These are phyloP conservation scores for Melieria picta DNA, from an alignment of 2,888 invertebrate species.

Conservation along the genomic window DNA sequence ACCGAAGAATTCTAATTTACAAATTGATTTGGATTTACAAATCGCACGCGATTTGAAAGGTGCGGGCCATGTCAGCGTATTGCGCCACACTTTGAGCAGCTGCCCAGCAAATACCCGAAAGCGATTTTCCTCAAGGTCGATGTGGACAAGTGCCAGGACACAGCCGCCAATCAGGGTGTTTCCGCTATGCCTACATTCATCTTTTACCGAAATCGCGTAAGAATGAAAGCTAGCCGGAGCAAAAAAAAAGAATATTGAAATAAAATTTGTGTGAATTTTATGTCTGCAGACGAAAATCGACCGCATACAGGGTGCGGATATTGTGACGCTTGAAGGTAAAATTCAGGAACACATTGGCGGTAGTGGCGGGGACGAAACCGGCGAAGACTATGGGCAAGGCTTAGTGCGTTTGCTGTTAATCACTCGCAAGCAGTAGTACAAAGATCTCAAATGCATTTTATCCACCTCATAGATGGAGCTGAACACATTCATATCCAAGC, in stretches of 20 bases:
- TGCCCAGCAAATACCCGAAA: conserved; percentile 86
- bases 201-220: conserved; percentile 86
- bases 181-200: conserved; percentile 98
- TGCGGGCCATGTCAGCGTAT: conserved; percentile 97
- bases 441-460: conserved; percentile 5
- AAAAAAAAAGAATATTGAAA: not conserved
- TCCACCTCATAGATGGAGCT: conserved; percentile 82
- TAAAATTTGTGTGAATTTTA: not conserved
- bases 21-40: not conserved
- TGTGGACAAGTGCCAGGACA: conserved; percentile 91
- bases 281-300: conserved; percentile 79
- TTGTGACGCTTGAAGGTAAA: conserved; percentile 83
- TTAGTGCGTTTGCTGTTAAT: conserved; percentile 49
- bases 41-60: conserved; percentile 68
- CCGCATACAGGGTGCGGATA: conserved; percentile 88
- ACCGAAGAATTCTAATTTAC: too few relatives aligned
- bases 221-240: conserved; percentile 22
- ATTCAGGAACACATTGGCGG: conserved; percentile 83
- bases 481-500: conserved; percentile 83
- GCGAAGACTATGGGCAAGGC: conserved; percentile 77
- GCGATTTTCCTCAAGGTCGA: conserved; percentile 91
- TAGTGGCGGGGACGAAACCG: conserved; percentile 74
- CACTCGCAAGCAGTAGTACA: not conserved
- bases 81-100: conserved; percentile 89
- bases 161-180: conserved; percentile 87